Evolutionary conservation across 2,888 invertebrate species (phyloP), one percentile per base, ranked within the genome.

Genomic region (Boloria euphrosyne): DNA sequence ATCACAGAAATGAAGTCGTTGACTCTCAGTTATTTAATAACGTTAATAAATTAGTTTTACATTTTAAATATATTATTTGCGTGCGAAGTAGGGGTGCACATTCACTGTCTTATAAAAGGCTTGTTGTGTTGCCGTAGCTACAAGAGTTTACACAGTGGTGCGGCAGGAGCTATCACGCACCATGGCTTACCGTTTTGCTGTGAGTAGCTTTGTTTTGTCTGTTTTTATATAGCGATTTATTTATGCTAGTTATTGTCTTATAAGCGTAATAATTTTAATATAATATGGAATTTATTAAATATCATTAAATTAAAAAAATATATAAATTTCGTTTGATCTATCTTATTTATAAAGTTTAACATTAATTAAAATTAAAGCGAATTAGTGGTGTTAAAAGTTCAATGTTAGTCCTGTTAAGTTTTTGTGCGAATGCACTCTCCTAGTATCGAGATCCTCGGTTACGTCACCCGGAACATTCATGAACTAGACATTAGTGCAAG

Each of bases 71-170:
- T 58, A 70, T 70, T n/a, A n/a, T 69, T 68, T 43, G 49, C 47
- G 57, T 58, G 64, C 64, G 63, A 67, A 83, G 89, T 84, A 89
- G 89, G 88, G 88, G 87, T 80, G 82, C 78, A 82, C 75, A 80
- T 89, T 90, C 90, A 86, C 89, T 81, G 82, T 81, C 79, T 85
- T 90, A 90, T 90, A 90, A 82, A 90, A 89, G 86, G 80, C 81
- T 77, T 71, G 68, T 75, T 74, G 76, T 75, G 68, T 72, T 71
- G 71, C 73, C 70, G 69, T 70, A 79, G 74, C 77, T 80, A 84
- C 76, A 82, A 81, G 79, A 85, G 78, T 72, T 68, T 27, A 65
- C 38, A 50, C 58, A 63, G 53, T 67, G 62, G 66, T 68, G 68
- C 52, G 47, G 75, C 69, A 77, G 77, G 78, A 71, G 74, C 76